Conservation (phyloP, 2,888 invertebrate genomes). For the Noctua fimbriata region DNA sequence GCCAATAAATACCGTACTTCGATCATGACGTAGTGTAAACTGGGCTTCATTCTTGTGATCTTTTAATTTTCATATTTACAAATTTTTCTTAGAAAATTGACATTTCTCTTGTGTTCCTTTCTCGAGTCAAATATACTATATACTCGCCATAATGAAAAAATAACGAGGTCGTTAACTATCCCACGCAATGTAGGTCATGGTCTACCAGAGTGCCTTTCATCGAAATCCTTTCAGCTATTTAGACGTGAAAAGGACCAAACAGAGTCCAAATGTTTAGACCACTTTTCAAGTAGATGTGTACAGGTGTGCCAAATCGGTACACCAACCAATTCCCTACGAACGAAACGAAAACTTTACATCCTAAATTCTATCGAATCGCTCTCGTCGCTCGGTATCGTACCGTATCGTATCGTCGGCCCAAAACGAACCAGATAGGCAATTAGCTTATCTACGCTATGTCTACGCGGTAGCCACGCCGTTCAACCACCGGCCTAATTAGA, state of each 20-base stretch:
- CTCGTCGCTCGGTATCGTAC: constrained; percentile 49
- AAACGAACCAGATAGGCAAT: constrained; percentile 70
- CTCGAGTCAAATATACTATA: not conserved
- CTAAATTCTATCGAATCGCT: constrained; percentile 12
- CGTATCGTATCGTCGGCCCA: constrained; percentile 62
- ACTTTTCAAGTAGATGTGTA: not conserved
- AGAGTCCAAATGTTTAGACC: no score
- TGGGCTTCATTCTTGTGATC: not conserved
- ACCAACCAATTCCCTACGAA: not conserved
- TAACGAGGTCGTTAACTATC: not conserved
- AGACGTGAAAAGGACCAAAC: not conserved
- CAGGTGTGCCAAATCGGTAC: not conserved
- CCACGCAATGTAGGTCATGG: not conserved
- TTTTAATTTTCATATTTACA: not conserved
- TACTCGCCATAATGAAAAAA: not conserved
- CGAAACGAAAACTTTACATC: constrained; percentile 8
- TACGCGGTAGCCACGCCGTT: constrained; percentile 59
- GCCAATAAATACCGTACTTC: not conserved
- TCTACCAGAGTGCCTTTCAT: not conserved
- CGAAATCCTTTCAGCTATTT: not conserved
- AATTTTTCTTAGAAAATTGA: not conserved
- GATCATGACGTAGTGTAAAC: not conserved
- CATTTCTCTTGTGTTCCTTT: not conserved
- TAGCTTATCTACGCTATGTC: constrained; percentile 73
- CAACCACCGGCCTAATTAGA: constrained; percentile 75